phyloP scores from a whole-genome alignment of 2,797 vertebrate species.

The Garrulus glandarius region DNA sequence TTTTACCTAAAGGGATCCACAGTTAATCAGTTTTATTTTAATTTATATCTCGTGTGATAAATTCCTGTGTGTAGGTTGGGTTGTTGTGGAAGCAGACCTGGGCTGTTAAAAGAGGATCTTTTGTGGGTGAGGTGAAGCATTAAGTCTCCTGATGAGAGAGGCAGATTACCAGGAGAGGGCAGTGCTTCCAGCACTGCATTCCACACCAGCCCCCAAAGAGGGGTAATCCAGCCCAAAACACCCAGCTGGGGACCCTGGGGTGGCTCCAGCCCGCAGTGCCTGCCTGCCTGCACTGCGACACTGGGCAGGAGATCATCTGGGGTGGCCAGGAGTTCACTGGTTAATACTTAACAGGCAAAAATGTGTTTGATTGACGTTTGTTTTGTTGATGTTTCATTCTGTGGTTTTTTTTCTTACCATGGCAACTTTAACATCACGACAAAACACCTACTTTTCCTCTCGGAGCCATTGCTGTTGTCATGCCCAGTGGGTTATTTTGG shows the following conservation, averaged over 20 bases:
- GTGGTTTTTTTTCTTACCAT: constrained; percentile 28
- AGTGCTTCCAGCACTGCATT: constrained; percentile 28
- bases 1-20: background rate
- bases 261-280: background rate
- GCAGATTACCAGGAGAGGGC: constrained; percentile 77
- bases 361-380: background rate
- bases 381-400: constrained; percentile 58
- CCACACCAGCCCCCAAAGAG: constrained; percentile 1
- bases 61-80: background rate
- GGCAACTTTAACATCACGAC: constrained; percentile 57
- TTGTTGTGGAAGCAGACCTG: constrained; percentile 1
- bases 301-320: background rate
- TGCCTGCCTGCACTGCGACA: accelerated
- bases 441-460: constrained; percentile 52
- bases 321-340: background rate
- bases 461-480: constrained; percentile 27
- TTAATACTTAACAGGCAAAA: constrained; percentile 19
- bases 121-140: background rate
- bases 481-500: constrained; percentile 53
- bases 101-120: background rate
- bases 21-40: constrained; percentile 8
- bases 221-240: background rate
- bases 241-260: background rate
- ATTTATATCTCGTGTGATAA: background rate
- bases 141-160: background rate